Conservation (phyloP, 2,888 invertebrate species). For the Brachylomia viminalis region DNA sequence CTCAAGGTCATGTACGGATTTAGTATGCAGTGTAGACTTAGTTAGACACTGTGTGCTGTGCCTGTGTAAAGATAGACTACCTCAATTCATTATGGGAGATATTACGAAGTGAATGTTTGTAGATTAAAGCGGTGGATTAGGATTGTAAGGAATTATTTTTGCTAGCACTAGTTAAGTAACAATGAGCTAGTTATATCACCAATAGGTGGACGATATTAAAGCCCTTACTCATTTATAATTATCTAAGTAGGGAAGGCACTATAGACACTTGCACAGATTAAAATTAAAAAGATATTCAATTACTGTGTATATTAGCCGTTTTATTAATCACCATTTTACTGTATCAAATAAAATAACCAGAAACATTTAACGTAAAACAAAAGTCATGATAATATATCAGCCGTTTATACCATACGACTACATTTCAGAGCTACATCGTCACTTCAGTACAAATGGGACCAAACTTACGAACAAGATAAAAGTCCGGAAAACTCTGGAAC, state of each 20-base stretch:
- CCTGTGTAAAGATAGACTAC: background rate
- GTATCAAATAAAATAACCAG: background rate
- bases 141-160: background rate
- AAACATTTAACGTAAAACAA: background rate
- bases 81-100: background rate
- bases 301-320: background rate
- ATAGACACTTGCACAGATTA: too few species aligned
- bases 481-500: slow-evolving; percentile 33
- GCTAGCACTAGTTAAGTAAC: background rate
- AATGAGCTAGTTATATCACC: too few species aligned
- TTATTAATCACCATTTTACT: background rate
- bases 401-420: slow-evolving; percentile 1
- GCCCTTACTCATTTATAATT: too few species aligned
- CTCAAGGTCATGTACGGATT: slow-evolving; percentile 36
- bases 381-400: background rate
- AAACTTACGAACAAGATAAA: slow-evolving; percentile 52
- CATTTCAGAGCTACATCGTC: slow-evolving; percentile 9
- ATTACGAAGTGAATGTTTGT: slow-evolving; percentile 7
- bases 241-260: too few species aligned
- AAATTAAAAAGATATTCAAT: too few species aligned
- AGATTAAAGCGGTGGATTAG: background rate
- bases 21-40: slow-evolving; percentile 39
- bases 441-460: slow-evolving; percentile 25
- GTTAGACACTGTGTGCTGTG: background rate
- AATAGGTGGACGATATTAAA: too few species aligned